These are phyloP conservation scores for Lingula anatina DNA, from an alignment of 2,888 invertebrate species.

Conservation along the genomic window DNA sequence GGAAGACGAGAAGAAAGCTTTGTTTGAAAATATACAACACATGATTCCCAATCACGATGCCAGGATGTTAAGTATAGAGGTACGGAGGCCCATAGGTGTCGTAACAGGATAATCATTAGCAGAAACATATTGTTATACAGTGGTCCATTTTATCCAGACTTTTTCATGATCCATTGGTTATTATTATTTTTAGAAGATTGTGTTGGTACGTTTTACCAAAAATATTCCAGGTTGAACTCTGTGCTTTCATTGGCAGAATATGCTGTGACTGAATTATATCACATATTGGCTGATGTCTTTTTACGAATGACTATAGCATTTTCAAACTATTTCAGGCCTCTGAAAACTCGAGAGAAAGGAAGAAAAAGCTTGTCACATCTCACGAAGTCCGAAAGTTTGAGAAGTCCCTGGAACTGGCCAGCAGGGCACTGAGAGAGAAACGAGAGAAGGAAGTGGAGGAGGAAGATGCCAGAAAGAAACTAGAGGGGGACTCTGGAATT, in stretches of 20 bases:
- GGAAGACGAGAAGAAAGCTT: slow-evolving; percentile 25
- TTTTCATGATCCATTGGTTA: too few relatives aligned
- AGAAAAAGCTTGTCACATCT: slow-evolving; percentile 29
- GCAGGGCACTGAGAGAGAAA: slow-evolving; percentile 18
- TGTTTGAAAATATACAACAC: slow-evolving; percentile 39
- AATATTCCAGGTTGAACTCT: not conserved
- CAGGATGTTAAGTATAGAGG: slow-evolving; percentile 35
- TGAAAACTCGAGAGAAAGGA: slow-evolving; percentile 31
- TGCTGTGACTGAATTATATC: too few relatives aligned
- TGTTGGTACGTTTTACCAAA: not conserved
- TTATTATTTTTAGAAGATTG: too few relatives aligned
- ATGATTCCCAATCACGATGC: slow-evolving; percentile 41
- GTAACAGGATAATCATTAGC: not conserved
- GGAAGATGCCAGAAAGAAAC: not conserved
- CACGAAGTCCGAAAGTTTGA: slow-evolving; percentile 39
- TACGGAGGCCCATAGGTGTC: slow-evolving; percentile 9
- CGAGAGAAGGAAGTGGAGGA: not conserved
- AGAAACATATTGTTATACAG: too few relatives aligned
- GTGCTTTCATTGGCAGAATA: not conserved
- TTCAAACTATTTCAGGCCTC: slow-evolving; percentile 32
- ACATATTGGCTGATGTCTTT: too few relatives aligned
- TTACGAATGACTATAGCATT: too few relatives aligned
- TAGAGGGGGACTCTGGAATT: not conserved
- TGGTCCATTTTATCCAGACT: too few relatives aligned
- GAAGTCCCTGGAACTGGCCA: slow-evolving; percentile 36